Percentiles rank a stretch among this genome's conserved stretches.
Evolutionary conservation across 2,888 invertebrate genomes (phyloP).

Genomic region (Cyrtodaria siliqua): DNA sequence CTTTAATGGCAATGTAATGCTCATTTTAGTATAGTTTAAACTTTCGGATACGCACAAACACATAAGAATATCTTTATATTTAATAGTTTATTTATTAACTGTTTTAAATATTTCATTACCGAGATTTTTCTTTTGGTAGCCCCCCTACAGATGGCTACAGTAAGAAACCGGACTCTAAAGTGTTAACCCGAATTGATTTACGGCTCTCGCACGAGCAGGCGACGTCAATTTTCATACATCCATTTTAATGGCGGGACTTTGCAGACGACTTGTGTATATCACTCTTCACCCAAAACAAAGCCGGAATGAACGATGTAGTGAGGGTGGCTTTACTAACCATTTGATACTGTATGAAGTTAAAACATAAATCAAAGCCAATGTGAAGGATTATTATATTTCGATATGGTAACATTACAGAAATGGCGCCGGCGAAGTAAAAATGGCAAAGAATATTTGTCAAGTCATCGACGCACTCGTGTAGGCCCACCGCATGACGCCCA

Average conservation of each 20-base stretch:
- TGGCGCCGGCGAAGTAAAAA: conserved; percentile 41
- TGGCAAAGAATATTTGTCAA: conserved; percentile 34
- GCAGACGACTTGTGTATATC: conserved; percentile 47
- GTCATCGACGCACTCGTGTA: conserved; percentile 52
- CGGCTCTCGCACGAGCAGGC: conserved; percentile 41
- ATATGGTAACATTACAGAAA: conserved; percentile 43
- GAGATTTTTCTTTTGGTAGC: no score
- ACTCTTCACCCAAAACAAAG: conserved; percentile 46
- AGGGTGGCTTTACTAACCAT: neutral
- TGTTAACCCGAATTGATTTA: conserved; percentile 44
- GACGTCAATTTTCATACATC: conserved; percentile 31
- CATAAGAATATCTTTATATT: no score
- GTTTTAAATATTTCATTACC: no score
- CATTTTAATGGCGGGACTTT: conserved; percentile 42
- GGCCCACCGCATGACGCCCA: conserved; percentile 23
- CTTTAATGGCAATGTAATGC: no score
- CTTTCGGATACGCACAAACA: no score
- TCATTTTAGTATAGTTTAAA: no score
- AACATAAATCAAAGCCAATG: conserved; percentile 8
- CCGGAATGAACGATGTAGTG: neutral
- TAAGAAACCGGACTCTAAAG: conserved; percentile 44
- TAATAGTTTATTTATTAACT: no score
- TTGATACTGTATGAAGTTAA: conserved; percentile 1
- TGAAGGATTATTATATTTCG: no score
- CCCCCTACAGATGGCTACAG: no score